Evolutionary conservation across 2,888 invertebrate species (phyloP), one percentile per base, ranked within the genome.

Genomic region (Apotomis betuletana): DNA sequence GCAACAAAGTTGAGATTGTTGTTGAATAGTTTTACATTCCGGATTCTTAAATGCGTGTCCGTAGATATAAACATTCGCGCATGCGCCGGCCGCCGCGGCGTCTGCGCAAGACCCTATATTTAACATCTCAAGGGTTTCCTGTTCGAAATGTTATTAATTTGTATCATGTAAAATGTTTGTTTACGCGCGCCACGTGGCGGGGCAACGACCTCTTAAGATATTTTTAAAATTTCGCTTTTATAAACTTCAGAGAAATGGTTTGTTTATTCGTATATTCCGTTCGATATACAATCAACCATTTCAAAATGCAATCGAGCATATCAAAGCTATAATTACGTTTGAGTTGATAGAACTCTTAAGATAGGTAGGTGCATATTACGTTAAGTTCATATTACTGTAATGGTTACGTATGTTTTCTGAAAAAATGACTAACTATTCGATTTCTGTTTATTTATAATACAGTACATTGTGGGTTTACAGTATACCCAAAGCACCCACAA

Each of bases 121-220:
- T 91, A 92, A 83, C 88, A 83, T 83, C 87, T 86, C 85, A 88
- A 92, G 91, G 88, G 90, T 88, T 92, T 90, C 89, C 90, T 91
- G 86, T 85, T 83, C 79, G 82, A 84, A 85, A 87, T 87, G 87
- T 88, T 91, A 90, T 89, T 88, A 89, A 90, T 90, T 90, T 89
- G 85, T 87, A 87, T 70, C 86, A 86, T 86, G 80, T 85, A 85
- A 85, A 85, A 84, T 81, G 83, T 88, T 90, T 90, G 90, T 90
- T 92, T 90, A 90, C 87, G 78, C 79, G 81, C 77, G 77, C 87
- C 91, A 91, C 90, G 90, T 90, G 91, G 85, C 82, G 74, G 76
- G 85, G 76, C 89, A 85, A 83, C 76, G 90, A 90, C 86, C 92
- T 87, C 82, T 72, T 72, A 74, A 75, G 81, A 81, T 85, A 83